Base-by-base conservation (phyloP, 2,888 invertebrate genomes). In the Coenonympha glycerion region DNA sequence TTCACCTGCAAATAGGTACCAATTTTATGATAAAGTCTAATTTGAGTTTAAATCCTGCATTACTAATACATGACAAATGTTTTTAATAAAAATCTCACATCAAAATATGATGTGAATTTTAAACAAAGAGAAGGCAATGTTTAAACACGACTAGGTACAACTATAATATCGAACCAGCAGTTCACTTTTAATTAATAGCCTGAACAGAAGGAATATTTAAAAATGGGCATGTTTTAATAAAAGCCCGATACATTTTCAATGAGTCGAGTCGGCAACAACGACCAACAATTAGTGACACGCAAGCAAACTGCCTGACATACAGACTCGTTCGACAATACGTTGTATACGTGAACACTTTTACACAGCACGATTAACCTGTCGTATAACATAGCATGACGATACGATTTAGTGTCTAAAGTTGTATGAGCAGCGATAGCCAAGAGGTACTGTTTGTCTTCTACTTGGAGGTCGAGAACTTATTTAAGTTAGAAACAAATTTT, bases 201-300 rank as follows among this genome's bases (percentile, higher is more conserved):
- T n/a, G 33, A 45, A 45, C 19, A 34, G 34, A 49, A 13, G 22
- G 22, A 45, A 41, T 28, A 22, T 45, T 45, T 26, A 30, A 45
- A 45, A 48, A 31, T 26, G 37, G 11, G n/a, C 21, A 28, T 34
- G 46, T 52, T n/a, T n/a, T 64, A 51, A 51, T 60, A 63, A 61
- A 64, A 57, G 59, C 47, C 55, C 61, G 57, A 65, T 69, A 63
- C 56, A 64, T 64, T 63, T 63, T 62, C 58, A 64, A 63, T 62
- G 55, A 60, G 54, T 49, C 49, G 58, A 52, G 51, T 48, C 19
- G 49, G 31, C 47, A 53, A 53, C 53, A 55, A 42, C 49, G 56
- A 45, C 50, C 57, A 31, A 60, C 66, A 73, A 70, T 73, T 70
- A 73, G 56, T 48, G 46, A 59, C 69, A 69, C 66, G 68, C 66